Conservation (phyloP, 2,797 vertebrate genomes). For the Apogon talboti region DNA sequence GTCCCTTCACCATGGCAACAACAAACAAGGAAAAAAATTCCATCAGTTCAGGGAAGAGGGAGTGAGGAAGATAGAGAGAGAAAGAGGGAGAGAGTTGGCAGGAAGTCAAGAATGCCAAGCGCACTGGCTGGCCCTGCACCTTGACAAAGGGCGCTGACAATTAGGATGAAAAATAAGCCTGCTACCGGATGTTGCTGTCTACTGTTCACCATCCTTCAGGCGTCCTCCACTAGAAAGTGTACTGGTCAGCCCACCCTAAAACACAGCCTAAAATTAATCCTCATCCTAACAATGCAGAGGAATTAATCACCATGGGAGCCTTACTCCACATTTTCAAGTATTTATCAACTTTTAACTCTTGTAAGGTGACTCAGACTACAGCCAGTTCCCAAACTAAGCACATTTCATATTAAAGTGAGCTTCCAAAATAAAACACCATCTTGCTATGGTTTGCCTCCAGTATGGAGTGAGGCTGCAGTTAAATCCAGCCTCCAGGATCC, state of each 20-base stretch:
- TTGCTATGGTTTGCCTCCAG: no score
- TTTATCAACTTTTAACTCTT: neutral
- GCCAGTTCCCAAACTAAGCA: neutral
- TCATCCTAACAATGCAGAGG: neutral
- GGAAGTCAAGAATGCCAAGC: slow-evolving; percentile 87
- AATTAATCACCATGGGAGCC: neutral
- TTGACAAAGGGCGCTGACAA: slow-evolving; percentile 80
- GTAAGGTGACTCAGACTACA: neutral
- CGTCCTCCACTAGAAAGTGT: slow-evolving; percentile 22
- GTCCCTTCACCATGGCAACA: slow-evolving; percentile 88
- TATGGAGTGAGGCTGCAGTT: no score
- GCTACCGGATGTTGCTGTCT: slow-evolving; percentile 42
- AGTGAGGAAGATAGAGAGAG: slow-evolving; percentile 13
- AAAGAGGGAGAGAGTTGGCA: slow-evolving; percentile 74
- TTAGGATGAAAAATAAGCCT: slow-evolving; percentile 65
- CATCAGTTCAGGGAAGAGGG: slow-evolving; percentile 73
- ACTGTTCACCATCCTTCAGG: slow-evolving; percentile 40
- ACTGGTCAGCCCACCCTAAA: slow-evolving; percentile 23
- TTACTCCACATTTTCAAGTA: slow-evolving; percentile 1
- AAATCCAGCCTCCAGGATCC: no score
- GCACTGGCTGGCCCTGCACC: slow-evolving; percentile 78
- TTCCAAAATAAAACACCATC: no score
- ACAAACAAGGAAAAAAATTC: slow-evolving; percentile 88
- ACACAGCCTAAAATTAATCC: slow-evolving; percentile 21
- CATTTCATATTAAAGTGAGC: no score